These are phyloP conservation scores for Hestina assimilis DNA, from an alignment of 1,140 invertebrate species.

Conservation along the genomic window DNA sequence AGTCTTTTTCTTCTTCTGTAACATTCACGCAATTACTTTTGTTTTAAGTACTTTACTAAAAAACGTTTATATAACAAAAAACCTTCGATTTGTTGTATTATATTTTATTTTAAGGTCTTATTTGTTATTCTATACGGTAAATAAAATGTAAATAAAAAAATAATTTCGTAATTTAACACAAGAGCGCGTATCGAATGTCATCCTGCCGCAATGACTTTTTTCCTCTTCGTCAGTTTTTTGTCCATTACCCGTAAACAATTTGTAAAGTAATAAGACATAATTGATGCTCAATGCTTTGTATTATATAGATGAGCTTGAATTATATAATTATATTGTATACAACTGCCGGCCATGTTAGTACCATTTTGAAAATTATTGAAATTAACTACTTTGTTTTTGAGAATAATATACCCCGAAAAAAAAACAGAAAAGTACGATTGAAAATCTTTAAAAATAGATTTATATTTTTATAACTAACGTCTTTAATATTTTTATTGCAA, in stretches of 20 bases:
- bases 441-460: too few species aligned
- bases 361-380: too few species aligned
- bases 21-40: too few species aligned
- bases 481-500: too few species aligned
- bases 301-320: neutral
- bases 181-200: conserved; percentile 46
- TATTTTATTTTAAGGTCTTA: neutral
- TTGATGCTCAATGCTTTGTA: neutral
- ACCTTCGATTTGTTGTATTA: neutral
- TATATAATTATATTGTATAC: neutral
- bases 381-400: too few species aligned
- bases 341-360: neutral
- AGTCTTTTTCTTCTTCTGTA: too few species aligned
- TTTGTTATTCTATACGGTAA: neutral
- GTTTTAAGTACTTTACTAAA: too few species aligned
- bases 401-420: too few species aligned
- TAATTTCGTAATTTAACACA: conserved; percentile 36
- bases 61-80: too few species aligned
- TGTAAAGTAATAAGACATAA: conserved; percentile 7
- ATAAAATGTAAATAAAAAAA: too few species aligned
- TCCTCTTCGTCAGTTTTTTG: conserved; percentile 29
- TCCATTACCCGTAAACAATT: conserved; percentile 30
- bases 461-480: too few species aligned
- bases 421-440: too few species aligned
- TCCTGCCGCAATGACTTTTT: conserved; percentile 41